Conservation (phyloP, 2,797 vertebrate genomes). For the Brachyrhaphis roseni region DNA sequence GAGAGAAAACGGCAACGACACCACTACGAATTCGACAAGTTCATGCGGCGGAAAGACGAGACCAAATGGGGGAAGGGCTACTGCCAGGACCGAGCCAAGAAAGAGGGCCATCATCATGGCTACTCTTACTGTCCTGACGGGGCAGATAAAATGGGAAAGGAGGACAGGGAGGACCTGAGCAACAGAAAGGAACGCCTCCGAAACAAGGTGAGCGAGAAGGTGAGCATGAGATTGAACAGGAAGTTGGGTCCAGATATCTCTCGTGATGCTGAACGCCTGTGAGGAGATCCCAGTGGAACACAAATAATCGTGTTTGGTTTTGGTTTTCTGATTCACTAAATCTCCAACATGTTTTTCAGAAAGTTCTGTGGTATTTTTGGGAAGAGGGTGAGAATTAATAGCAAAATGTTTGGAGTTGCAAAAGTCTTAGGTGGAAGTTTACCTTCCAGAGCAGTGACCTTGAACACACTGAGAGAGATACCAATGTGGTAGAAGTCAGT, state of each 20-base stretch:
- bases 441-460: not conserved
- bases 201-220: conserved; percentile 91
- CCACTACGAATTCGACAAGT: conserved; percentile 91
- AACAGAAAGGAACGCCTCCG: conserved; percentile 91
- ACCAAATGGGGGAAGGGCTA: conserved; percentile 93
- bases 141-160: conserved; percentile 88
- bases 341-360: not conserved
- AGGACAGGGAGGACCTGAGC: conserved; percentile 88
- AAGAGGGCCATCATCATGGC: conserved; percentile 86
- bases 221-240: conserved; percentile 70
- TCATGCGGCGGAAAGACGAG: conserved; percentile 92
- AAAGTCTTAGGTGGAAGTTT: not conserved
- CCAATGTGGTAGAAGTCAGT: not conserved
- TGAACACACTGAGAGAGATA: not conserved
- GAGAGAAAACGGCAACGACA: conserved; percentile 89
- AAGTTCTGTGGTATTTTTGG: not conserved
- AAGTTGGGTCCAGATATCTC: not conserved
- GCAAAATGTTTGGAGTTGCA: not conserved
- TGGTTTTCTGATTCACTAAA: not conserved
- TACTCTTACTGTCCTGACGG: conserved; percentile 84
- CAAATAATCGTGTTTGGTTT: not conserved
- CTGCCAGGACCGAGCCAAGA: conserved; percentile 90
- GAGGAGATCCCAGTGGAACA: not conserved
- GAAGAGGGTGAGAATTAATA: not conserved
- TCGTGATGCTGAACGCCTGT: not conserved